Conservation (phyloP, 1,140 invertebrate genomes). For the Magallana gigas region DNA sequence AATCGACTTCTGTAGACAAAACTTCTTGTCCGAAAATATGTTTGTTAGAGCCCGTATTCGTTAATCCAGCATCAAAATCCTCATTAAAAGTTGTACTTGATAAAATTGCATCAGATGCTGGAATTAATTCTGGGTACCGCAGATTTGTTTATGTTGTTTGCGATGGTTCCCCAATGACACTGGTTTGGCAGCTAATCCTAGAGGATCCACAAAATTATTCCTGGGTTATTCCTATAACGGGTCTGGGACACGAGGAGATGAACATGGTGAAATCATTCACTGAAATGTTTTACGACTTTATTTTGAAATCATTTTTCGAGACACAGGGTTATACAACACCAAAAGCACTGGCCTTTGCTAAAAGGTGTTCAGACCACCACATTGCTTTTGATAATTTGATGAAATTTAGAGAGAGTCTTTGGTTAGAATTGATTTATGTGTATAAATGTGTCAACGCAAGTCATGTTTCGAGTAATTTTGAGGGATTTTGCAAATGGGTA, state of each 20-base stretch:
- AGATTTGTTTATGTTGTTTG: no score
- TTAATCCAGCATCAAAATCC: slow-evolving; percentile 30
- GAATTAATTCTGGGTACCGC: neutral
- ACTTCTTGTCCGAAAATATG: neutral
- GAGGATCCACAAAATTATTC: slow-evolving; percentile 18
- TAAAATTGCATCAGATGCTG: slow-evolving; percentile 25
- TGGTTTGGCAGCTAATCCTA: neutral
- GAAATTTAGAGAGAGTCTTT: slow-evolving; percentile 21
- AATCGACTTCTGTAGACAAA: neutral
- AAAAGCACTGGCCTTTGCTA: slow-evolving; percentile 37
- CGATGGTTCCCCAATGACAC: no score
- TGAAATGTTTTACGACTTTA: slow-evolving; percentile 33
- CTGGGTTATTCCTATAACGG: slow-evolving; percentile 27
- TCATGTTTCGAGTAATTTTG: neutral
- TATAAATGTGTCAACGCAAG: neutral
- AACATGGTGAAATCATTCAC: slow-evolving; percentile 4
- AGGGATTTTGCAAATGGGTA: neutral
- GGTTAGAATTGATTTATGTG: neutral
- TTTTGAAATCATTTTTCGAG: slow-evolving; percentile 25
- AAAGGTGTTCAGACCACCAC: slow-evolving; percentile 34
- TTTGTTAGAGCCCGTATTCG: slow-evolving; percentile 20
- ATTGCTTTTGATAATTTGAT: slow-evolving; percentile 28
- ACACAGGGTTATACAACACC: slow-evolving; percentile 10
- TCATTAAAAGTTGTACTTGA: neutral
- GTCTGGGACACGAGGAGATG: slow-evolving; percentile 38